Evolutionary conservation across 2,888 invertebrate genomes (phyloP).

Genomic region (Rhamnusium bicolor): DNA sequence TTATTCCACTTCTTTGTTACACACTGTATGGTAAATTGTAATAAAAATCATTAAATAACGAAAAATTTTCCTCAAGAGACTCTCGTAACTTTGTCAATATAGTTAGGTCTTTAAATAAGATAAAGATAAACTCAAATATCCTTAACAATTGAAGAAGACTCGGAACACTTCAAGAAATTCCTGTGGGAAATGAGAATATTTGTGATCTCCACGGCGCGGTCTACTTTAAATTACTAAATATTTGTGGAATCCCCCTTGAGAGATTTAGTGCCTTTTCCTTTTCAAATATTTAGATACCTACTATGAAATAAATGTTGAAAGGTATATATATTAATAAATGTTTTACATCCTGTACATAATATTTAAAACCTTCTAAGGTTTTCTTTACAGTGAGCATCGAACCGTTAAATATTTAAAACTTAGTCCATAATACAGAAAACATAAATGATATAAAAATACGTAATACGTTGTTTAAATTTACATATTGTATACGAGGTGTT

Average conservation of each 20-base stretch:
- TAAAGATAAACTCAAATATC: slow-evolving; percentile 22
- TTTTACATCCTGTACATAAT: background rate
- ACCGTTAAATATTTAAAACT: no score
- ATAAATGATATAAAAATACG: no score
- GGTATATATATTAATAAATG: background rate
- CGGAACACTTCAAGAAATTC: slow-evolving; percentile 27
- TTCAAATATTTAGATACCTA: background rate
- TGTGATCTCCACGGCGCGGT: slow-evolving; percentile 40
- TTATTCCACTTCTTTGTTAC: no score
- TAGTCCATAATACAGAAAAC: no score
- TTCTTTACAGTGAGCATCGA: no score
- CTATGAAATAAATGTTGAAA: background rate
- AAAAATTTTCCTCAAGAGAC: no score
- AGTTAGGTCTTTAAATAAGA: slow-evolving; percentile 17
- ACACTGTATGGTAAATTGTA: no score
- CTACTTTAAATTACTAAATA: slow-evolving; percentile 44
- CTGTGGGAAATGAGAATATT: slow-evolving; percentile 37
- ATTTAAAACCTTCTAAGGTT: no score
- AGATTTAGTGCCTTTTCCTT: slow-evolving; percentile 4
- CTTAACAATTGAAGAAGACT: slow-evolving; percentile 27
- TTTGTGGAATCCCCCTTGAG: slow-evolving; percentile 23
- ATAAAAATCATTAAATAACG: no score
- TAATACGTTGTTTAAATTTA: no score
- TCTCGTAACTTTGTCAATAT: background rate
- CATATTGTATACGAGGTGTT: no score